Percentiles rank a stretch among this genome's conserved stretches.
phyloP scores from a whole-genome alignment of 1,140 invertebrate genomes.

The Micrasema minimum region DNA sequence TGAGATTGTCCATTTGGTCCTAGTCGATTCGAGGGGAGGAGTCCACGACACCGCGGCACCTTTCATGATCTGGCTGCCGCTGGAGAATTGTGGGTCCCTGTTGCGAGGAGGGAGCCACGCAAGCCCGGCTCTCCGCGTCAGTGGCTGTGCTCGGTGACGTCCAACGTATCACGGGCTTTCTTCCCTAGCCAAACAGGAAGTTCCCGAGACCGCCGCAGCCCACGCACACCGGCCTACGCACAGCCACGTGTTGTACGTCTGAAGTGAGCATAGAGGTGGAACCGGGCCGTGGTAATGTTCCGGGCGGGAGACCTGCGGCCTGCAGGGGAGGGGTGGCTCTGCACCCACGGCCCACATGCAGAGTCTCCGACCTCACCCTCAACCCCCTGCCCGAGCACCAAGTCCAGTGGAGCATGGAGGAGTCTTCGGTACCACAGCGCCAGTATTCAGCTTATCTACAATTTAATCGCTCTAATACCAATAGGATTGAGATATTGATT shows the following conservation, averaged over 20 bases:
- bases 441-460: too few species aligned
- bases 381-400: conserved; percentile 84
- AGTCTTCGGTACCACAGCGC: too few species aligned
- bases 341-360: conserved; percentile 88
- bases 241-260: conserved; percentile 98
- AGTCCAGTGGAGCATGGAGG: conserved; percentile 89
- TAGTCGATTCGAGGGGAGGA: too few species aligned
- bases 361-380: conserved; percentile 90
- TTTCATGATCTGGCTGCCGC: too few species aligned
- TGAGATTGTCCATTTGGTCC: too few species aligned
- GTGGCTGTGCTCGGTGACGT: conserved; percentile 96
- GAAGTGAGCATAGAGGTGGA: conserved; percentile 97
- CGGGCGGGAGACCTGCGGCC: conserved; percentile 77
- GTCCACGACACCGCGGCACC: too few species aligned
- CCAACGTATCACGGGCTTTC: conserved; percentile 89
- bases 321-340: conserved; percentile 88
- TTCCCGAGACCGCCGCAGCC: conserved; percentile 93
- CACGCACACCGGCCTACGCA: too few species aligned
- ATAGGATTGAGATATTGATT: too few species aligned
- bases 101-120: conserved; percentile 1
- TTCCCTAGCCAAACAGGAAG: conserved; percentile 96
- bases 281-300: conserved; percentile 90
- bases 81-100: too few species aligned
- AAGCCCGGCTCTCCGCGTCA: conserved; percentile 61
- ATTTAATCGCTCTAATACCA: too few species aligned